These are phyloP conservation scores for Horisme vitalbata DNA, from an alignment of 2,888 invertebrate species.

Conservation along the genomic window DNA sequence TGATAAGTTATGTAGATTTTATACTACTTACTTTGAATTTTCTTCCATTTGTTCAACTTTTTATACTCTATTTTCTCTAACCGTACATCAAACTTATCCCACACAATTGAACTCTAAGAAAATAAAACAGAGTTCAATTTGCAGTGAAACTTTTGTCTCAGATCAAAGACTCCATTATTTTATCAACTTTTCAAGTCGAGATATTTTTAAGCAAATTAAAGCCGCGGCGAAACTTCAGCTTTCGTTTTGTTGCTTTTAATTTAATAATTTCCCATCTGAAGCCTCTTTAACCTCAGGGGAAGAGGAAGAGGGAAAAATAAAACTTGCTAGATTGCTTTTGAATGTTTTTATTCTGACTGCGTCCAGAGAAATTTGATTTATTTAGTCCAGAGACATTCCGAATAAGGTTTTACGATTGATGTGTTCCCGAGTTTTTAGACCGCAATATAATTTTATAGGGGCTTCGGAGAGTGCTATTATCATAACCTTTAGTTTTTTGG, in stretches of 20 bases:
- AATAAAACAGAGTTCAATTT: no score
- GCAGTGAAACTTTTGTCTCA: conserved; percentile 5
- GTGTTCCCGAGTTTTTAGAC: not conserved
- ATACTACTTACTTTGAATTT: no score
- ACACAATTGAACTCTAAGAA: no score
- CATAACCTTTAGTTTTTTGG: no score
- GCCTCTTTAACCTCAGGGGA: conserved; percentile 34
- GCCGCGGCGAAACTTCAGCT: conserved; percentile 23
- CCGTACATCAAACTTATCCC: no score
- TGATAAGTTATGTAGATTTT: no score
- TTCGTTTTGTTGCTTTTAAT: conserved; percentile 33
- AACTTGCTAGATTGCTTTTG: conserved; percentile 41
- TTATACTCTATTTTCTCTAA: no score
- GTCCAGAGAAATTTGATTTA: conserved; percentile 44
- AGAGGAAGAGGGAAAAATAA: conserved; percentile 7
- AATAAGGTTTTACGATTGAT: conserved; percentile 27
- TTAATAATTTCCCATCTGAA: conserved; percentile 39
- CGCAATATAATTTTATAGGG: not conserved
- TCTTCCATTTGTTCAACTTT: no score
- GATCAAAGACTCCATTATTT: conserved; percentile 9
- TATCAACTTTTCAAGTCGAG: conserved; percentile 4
- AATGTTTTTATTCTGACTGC: conserved; percentile 44
- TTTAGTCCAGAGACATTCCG: conserved; percentile 42
- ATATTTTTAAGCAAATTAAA: conserved; percentile 32
- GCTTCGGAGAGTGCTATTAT: no score